phyloP scores from a whole-genome alignment of 53 echinoderm and acorn worm species.

The Glandiceps talaboti region DNA sequence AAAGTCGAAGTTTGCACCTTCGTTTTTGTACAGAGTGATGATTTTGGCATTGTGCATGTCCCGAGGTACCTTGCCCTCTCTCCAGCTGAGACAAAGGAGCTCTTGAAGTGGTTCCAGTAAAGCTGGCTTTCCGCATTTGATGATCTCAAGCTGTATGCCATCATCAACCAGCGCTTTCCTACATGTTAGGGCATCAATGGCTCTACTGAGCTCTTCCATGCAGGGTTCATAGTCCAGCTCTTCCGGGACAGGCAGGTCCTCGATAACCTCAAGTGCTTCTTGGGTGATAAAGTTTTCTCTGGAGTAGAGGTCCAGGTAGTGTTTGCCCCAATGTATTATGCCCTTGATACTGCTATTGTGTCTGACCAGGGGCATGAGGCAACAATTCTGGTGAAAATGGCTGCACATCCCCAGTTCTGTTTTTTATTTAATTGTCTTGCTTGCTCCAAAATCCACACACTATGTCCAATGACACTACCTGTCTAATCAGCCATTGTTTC shows the following conservation, averaged over 20 bases:
- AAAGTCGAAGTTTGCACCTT: conserved; percentile 31
- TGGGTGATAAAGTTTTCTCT: background rate
- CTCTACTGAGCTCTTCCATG: background rate
- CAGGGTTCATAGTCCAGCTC: conserved; percentile 15
- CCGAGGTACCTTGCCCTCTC: conserved; percentile 28
- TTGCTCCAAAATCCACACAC: too few species aligned
- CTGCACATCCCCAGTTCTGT: too few species aligned
- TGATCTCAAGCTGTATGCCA: conserved; percentile 7
- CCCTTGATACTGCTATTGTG: too few species aligned
- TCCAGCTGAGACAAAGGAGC: conserved; percentile 27
- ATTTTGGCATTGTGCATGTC: conserved; percentile 33
- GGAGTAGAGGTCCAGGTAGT: conserved; percentile 13
- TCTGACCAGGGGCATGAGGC: too few species aligned
- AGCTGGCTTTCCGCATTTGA: conserved; percentile 6
- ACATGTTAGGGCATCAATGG: background rate
- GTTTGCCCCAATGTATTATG: conserved; percentile 39
- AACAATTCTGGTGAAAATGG: too few species aligned
- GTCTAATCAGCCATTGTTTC: too few species aligned
- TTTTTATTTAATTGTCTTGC: too few species aligned
- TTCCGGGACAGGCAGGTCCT: conserved; percentile 5
- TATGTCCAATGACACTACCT: too few species aligned
- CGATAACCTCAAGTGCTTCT: background rate
- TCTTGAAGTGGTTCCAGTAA: conserved; percentile 9
- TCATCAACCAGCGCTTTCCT: background rate
- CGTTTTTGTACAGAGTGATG: conserved; percentile 43